Evolutionary conservation across 2,888 invertebrate genomes (phyloP).

Genomic region (Mythimna lalbum): DNA sequence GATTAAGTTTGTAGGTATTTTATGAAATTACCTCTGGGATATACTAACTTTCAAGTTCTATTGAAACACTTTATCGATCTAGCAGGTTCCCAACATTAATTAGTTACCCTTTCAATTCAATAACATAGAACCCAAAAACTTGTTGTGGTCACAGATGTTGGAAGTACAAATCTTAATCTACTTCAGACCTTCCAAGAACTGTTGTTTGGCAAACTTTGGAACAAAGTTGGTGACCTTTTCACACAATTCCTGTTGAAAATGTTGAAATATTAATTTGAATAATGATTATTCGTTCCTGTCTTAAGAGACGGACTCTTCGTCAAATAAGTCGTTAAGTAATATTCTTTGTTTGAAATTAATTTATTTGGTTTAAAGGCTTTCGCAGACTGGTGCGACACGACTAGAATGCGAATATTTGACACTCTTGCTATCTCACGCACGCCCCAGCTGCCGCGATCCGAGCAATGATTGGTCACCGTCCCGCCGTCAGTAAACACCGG

Average conservation of each 20-base stretch:
- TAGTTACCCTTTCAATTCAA: slow-evolving; percentile 43
- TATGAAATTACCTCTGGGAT: background rate
- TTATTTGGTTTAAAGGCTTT: slow-evolving; percentile 14
- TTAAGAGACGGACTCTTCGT: slow-evolving; percentile 38
- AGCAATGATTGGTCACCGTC: too few species aligned
- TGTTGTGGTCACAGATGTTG: slow-evolving; percentile 61
- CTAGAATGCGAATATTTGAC: too few species aligned
- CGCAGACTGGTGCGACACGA: background rate
- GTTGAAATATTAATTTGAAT: slow-evolving; percentile 58
- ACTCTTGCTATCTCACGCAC: too few species aligned
- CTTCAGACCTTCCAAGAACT: slow-evolving; percentile 51
- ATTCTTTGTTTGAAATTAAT: slow-evolving; percentile 45
- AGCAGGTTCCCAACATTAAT: slow-evolving; percentile 53
- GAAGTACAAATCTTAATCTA: slow-evolving; percentile 56
- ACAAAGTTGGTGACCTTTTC: slow-evolving; percentile 53
- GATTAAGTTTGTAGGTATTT: too few species aligned
- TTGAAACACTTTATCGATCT: slow-evolving; percentile 29
- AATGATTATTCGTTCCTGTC: slow-evolving; percentile 50
- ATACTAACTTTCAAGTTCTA: slow-evolving; percentile 15
- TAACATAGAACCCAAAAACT: slow-evolving; percentile 54
- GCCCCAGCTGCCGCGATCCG: too few species aligned
- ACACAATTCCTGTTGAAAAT: slow-evolving; percentile 48
- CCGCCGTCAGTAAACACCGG: too few species aligned
- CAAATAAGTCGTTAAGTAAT: slow-evolving; percentile 45
- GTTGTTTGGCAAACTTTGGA: slow-evolving; percentile 48